Conservation (phyloP, 2,797 vertebrate species). For the Catamblyrhynchus diadema region DNA sequence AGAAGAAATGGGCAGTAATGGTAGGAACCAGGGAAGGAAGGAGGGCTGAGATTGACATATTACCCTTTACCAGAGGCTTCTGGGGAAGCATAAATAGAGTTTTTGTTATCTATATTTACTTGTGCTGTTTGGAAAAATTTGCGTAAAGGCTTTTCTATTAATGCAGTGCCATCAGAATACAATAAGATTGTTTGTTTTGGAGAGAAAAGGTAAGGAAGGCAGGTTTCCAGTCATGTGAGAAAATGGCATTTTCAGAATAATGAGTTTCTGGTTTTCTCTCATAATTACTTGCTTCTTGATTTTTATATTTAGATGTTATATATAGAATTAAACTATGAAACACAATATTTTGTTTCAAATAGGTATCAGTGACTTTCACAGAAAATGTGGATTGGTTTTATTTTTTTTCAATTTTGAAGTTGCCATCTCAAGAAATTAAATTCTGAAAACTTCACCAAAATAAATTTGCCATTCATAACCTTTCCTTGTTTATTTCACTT, state of each 20-base stretch:
- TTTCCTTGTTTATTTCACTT: neutral
- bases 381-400: neutral
- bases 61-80: neutral
- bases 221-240: neutral
- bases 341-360: neutral
- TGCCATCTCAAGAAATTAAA: neutral
- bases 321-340: neutral
- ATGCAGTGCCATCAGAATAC: neutral
- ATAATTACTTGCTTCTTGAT: neutral
- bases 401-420: neutral
- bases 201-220: neutral
- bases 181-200: neutral
- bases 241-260: neutral
- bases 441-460: neutral
- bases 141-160: neutral
- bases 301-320: neutral
- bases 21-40: neutral
- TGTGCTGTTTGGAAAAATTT: neutral
- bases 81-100: neutral
- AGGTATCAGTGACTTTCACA: neutral
- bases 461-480: neutral
- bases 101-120: slow-evolving; percentile 2
- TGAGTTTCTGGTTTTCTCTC: neutral
- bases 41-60: neutral
- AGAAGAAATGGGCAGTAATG: neutral